phyloP scores from a whole-genome alignment of 1,140 invertebrate species.

The Orius insidiosus region DNA sequence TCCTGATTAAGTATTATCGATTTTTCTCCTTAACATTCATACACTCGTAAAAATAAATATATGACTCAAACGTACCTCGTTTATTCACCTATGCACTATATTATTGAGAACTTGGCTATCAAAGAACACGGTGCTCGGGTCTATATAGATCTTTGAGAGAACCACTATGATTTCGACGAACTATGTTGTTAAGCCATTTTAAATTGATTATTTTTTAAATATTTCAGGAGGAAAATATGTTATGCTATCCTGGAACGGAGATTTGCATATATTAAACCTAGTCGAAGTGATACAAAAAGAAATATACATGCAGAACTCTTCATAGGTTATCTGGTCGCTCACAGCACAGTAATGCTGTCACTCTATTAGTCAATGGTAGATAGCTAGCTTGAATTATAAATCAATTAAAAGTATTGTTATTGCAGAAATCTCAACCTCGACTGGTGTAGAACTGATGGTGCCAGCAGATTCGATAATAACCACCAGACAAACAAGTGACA shows the following conservation, averaged over 20 bases:
- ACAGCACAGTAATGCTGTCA: conserved; percentile 5
- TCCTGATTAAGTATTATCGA: no score
- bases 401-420: not conserved
- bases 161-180: no score
- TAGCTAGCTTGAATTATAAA: not conserved
- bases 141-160: no score
- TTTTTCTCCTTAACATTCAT: no score
- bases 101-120: no score
- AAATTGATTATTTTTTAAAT: not conserved
- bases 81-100: no score
- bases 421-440: not conserved
- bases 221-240: conserved; percentile 4
- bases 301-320: conserved; percentile 5
- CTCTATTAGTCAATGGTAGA: not conserved
- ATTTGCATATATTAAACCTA: conserved; percentile 7
- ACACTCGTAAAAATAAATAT: no score
- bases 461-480: not conserved
- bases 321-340: conserved; percentile 7
- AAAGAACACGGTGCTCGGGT: no score
- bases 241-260: conserved; percentile 6
- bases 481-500: conserved; percentile 4
- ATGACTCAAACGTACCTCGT: no score
- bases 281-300: not conserved
- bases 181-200: no score
- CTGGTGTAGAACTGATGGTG: not conserved